These are phyloP conservation scores for Silurus meridionalis DNA, from an alignment of 2,113 vertebrate species.

Conservation along the genomic window DNA sequence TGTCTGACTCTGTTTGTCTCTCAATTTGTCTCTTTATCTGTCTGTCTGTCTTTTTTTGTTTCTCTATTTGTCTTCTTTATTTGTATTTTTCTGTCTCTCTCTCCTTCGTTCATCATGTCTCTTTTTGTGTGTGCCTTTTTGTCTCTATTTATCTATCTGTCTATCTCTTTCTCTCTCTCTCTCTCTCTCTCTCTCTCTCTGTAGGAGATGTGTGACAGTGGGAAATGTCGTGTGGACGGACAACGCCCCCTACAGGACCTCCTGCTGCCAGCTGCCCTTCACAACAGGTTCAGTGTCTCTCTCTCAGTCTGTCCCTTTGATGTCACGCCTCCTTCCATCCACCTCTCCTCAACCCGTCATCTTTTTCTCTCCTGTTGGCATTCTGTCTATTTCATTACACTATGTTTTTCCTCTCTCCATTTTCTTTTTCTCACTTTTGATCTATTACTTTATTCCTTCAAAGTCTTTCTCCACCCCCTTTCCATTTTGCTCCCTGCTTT, in stretches of 20 bases:
- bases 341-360: constrained; percentile 5
- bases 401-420: background rate
- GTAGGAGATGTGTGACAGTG: constrained; percentile 79
- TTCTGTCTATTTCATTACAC: background rate
- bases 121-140: background rate
- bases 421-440: background rate
- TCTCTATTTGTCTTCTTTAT: background rate
- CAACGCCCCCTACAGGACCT: constrained; percentile 72
- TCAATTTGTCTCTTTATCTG: background rate
- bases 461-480: background rate
- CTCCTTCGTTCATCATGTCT: background rate
- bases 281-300: constrained; percentile 68
- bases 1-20: background rate
- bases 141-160: background rate
- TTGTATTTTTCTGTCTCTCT: background rate
- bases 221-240: constrained; percentile 63
- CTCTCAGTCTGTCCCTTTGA: background rate
- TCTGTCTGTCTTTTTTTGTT: background rate
- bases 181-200: constrained; percentile 8
- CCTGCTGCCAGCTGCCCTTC: constrained; percentile 78
- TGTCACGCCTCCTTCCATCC: background rate
- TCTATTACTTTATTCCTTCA: background rate
- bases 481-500: background rate
- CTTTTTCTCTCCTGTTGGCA: background rate
- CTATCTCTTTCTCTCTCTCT: background rate